Percentiles rank a stretch among this genome's conserved stretches.
Conservation (phyloP, 2,888 invertebrate species). For the Pterostichus niger region DNA sequence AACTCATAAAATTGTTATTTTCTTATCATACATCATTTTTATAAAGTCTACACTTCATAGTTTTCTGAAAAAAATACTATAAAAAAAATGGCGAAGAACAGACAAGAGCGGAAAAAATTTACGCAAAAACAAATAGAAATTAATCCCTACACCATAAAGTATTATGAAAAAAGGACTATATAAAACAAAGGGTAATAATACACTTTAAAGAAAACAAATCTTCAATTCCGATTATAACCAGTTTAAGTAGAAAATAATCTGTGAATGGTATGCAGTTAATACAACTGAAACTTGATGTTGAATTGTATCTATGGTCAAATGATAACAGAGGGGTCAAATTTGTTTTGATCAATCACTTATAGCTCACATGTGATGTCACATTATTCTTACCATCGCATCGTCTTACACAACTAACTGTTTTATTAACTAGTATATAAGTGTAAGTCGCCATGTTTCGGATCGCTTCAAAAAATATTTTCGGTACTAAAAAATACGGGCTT, state of each 20-base stretch:
- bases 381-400: constrained; percentile 15
- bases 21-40: no score
- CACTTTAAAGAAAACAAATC: not conserved
- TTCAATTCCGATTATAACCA: constrained; percentile 24
- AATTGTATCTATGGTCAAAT: constrained; percentile 62
- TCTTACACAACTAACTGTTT: constrained; percentile 17
- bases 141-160: no score
- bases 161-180: not conserved
- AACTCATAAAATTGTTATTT: no score
- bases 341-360: constrained; percentile 72
- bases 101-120: no score
- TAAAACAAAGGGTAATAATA: not conserved
- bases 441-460: constrained; percentile 67
- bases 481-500: constrained; percentile 56
- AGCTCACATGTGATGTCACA: constrained; percentile 61
- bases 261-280: constrained; percentile 11
- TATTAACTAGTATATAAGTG: constrained; percentile 14
- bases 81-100: no score
- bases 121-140: no score
- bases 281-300: constrained; percentile 37
- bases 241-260: constrained; percentile 14
- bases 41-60: no score
- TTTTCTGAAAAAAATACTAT: no score
- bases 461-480: constrained; percentile 65
- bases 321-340: constrained; percentile 71